These are phyloP conservation scores for Selene dorsalis DNA, from an alignment of 2,797 vertebrate species.

Conservation along the genomic window DNA sequence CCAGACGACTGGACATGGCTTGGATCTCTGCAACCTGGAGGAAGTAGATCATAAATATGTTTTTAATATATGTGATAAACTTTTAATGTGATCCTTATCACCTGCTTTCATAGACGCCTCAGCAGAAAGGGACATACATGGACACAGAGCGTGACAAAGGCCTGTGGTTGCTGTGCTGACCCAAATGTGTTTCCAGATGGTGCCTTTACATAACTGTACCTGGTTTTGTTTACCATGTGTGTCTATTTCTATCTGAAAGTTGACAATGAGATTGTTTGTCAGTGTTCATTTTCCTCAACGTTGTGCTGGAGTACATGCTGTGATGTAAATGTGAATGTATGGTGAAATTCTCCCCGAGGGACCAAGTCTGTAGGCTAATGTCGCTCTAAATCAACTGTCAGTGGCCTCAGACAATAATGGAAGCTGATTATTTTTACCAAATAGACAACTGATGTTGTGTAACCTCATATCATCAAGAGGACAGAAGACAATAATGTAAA, in stretches of 20 bases:
- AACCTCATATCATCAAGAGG: neutral
- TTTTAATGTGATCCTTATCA: neutral
- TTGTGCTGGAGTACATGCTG: neutral
- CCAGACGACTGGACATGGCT: conserved; percentile 73
- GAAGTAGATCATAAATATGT: neutral
- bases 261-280: conserved; percentile 27
- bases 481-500: too few species aligned
- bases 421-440: neutral
- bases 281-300: conserved; percentile 22
- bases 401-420: neutral
- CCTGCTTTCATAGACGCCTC: neutral
- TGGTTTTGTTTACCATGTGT: conserved; percentile 21
- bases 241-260: conserved; percentile 33
- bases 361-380: neutral
- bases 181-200: conserved; percentile 39
- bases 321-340: neutral
- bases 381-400: neutral
- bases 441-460: neutral
- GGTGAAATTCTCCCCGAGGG: conserved; percentile 8
- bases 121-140: neutral
- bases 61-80: neutral
- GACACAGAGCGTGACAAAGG: neutral
- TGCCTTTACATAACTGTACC: conserved; percentile 16
- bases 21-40: conserved; percentile 80
- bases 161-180: neutral